Evolutionary conservation across 2,888 invertebrate species (phyloP).

Genomic region (Eupsilia transversa): DNA sequence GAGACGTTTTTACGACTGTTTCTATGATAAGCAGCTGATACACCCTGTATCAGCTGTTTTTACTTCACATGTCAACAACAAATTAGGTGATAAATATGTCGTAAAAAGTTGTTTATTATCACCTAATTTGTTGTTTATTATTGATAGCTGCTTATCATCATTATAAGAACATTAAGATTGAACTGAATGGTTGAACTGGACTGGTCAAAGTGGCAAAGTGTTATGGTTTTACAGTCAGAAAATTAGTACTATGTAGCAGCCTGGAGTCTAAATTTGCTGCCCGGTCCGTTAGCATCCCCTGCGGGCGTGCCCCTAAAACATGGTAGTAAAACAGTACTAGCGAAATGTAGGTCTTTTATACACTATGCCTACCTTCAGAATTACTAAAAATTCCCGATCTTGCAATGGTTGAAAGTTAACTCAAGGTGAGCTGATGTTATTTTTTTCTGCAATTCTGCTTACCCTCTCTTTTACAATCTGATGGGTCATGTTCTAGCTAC

Average conservation of each 20-base stretch:
- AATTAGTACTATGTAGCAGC: background rate
- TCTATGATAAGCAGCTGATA: slow-evolving; percentile 34
- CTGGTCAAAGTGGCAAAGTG: too few relatives aligned
- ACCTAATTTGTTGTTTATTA: slow-evolving; percentile 47
- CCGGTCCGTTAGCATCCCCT: too few relatives aligned
- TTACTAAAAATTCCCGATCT: background rate
- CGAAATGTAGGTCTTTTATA: background rate
- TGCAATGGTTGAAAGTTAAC: background rate
- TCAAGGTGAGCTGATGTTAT: background rate
- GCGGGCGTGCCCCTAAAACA: too few relatives aligned
- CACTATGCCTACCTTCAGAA: background rate
- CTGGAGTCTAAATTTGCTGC: background rate
- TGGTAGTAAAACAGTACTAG: background rate
- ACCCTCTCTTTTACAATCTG: background rate
- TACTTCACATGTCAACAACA: slow-evolving; percentile 37
- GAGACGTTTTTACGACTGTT: slow-evolving; percentile 40
- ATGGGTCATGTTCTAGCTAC: slow-evolving; percentile 1
- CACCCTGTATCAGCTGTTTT: slow-evolving; percentile 34
- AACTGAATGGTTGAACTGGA: too few relatives aligned
- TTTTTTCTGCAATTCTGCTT: background rate
- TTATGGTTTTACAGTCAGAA: background rate
- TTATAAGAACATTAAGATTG: slow-evolving; percentile 31
- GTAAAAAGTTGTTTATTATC: slow-evolving; percentile 27
- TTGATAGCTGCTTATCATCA: slow-evolving; percentile 36
- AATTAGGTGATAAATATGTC: slow-evolving; percentile 7